Percentiles rank a stretch among this genome's conserved stretches.
These are phyloP conservation scores for Dendrocincla tyrannina DNA, from an alignment of 2,797 vertebrate genomes.

Conservation along the genomic window DNA sequence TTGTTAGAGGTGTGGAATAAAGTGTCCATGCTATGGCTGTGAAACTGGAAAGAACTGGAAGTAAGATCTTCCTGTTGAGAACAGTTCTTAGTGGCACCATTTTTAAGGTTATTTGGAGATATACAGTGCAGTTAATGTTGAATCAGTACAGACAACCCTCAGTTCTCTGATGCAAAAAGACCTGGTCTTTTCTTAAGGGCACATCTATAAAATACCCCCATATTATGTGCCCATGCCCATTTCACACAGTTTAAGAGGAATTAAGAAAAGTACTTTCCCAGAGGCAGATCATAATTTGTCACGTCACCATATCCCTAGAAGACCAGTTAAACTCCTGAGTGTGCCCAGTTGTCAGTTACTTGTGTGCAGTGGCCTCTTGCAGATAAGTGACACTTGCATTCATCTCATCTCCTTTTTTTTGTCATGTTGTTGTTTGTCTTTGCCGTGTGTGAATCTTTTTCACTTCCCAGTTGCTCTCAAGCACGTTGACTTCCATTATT, in stretches of 20 bases:
- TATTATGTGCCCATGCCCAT: background rate
- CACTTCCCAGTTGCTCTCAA: background rate
- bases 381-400: background rate
- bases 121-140: background rate
- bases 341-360: background rate
- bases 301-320: background rate
- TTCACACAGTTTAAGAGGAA: background rate
- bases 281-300: background rate
- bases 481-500: background rate
- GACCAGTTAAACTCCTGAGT: background rate
- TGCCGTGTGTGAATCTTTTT: background rate
- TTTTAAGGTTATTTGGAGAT: background rate
- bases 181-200: background rate
- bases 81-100: accelerated
- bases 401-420: background rate
- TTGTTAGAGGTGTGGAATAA: background rate
- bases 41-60: background rate
- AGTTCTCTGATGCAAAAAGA: background rate
- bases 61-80: background rate
- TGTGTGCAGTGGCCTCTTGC: background rate
- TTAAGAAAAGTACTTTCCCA: background rate
- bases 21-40: background rate
- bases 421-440: background rate
- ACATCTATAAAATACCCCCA: background rate
- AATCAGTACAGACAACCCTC: background rate